Evolutionary conservation across 1,140 invertebrate species (phyloP), one percentile per base, ranked within the genome.

Genomic region (Zaprionus camerounensis): DNA sequence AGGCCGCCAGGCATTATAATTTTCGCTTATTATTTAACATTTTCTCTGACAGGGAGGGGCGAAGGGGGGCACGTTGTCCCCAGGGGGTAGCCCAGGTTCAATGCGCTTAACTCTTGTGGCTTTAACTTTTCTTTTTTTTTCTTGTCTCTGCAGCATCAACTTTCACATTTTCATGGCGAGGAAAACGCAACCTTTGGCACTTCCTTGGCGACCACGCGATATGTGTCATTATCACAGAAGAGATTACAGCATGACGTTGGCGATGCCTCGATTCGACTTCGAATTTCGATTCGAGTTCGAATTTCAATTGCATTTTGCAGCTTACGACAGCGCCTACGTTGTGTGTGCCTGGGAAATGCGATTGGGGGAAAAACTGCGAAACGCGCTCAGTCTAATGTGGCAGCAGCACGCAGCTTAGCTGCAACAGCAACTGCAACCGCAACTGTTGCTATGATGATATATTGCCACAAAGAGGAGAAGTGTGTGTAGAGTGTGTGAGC

Each of bases 21-120:
- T 68, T 63, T 82, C 53, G 65, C 67, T 80, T 76, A 73, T 82
- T 81, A 85, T 72, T 90, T 76, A 88, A 88, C 85, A 90, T 88
- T 88, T 81, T 87, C 88, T 87, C 28, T 41, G 0, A 2, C 15
- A 17, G 41, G 13, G 36, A 38, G 13, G 36, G 4, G 12, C 3
- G 12, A 3, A 4, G 36, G 36, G 13, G 13, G 13, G 13, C 9
- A 31, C 9, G 9, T 9, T 34, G 9, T 34, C 3, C 66, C 57
- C 44, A 22, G n/a, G 77, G 78, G 74, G n/a, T 9, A 17, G 9
- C 6, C 71, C 68, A 71, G 74, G 84, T 88, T 88, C 84, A 88
- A 90, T 90, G 84, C 85, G 84, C 84, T 84, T 90, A 66, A 57
- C 71, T 71, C 71, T 59, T 59, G 55, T 66, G 56, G 67, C 73